Evolutionary conservation across 2,797 vertebrate genomes (phyloP), one percentile per base, ranked within the genome.

Genomic region (Alca torda): DNA sequence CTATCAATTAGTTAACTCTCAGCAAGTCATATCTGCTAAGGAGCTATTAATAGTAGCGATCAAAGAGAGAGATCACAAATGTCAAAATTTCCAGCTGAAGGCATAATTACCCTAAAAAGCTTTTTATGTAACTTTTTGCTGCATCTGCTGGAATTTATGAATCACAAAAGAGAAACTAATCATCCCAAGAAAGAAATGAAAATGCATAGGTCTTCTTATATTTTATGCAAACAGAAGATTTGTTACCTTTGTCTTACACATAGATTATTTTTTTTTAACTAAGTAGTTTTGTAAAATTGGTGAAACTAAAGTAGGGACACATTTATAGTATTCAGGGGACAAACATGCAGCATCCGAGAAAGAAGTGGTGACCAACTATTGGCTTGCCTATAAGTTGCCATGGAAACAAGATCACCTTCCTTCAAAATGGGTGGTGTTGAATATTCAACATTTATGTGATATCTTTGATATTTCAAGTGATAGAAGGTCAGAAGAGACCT

Each of bases 71-170:
- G 78, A 95, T 96, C 95, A 95, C 93, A 89, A 94, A 95, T 96
- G 96, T 94, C 94, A 96, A 93, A 95, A 96, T 94, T 95, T 97
- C 75, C 81, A 96, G 75, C 72, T 96, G 96, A 97, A 97, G 96
- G 87, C 84, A 95, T 96, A 97, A 97, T 97, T 97, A 86, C 75
- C 26, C 54, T 95, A 92, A 96, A 96, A 97, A 95, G 90, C 81
- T 86, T 94, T 96, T 96, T 96, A 96, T 96, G 57, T 97, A 96
- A 97, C 91, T 89, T 96, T 93, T 90, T 94, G 53, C 93, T 16
- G 57, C 89, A 93, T 95, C 90, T 95, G 57, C 78, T 95, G 78
- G 75, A 95, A 92, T 94, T 96, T 89, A 84, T 96, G 95, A 97
- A 96, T 95, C 94, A 94, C 69, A 87, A 90, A 96, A 89, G 72